phyloP scores from a whole-genome alignment of 2,797 vertebrate species.

The Tenualosa ilisha region DNA sequence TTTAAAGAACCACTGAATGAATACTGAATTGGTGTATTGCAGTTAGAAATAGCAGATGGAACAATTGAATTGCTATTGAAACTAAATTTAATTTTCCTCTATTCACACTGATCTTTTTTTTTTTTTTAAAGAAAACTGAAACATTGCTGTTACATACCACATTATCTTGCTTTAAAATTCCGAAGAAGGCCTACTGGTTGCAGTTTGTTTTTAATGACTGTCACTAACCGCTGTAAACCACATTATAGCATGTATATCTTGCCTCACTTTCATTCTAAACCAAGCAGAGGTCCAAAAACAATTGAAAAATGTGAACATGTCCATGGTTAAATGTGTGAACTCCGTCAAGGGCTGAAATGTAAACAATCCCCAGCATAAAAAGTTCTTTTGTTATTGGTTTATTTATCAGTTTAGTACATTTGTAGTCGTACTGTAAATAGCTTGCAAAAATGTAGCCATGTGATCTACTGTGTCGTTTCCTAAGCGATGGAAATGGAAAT shows the following conservation, averaged over 20 bases:
- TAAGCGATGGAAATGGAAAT: conserved; percentile 7
- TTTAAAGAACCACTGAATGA: conserved; percentile 67
- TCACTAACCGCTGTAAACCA: not conserved
- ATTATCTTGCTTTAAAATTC: not conserved
- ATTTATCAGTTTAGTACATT: not conserved
- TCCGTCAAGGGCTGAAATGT: not conserved
- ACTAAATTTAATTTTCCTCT: not conserved
- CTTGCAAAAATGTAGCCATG: conserved; percentile 23
- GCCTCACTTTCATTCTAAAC: not conserved
- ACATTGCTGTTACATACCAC: not conserved
- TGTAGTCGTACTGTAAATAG: not conserved
- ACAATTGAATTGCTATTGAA: not conserved
- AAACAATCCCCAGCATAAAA: not conserved
- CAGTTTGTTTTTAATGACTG: not conserved
- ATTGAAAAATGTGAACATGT: conserved; percentile 1
- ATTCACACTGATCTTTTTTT: not conserved
- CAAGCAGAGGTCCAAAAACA: not conserved
- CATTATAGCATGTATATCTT: not conserved
- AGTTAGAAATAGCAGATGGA: not conserved
- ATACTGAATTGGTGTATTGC: conserved; percentile 41
- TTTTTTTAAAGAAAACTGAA: not conserved
- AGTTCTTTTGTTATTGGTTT: not conserved
- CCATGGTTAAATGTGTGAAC: not conserved
- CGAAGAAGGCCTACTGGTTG: not conserved
- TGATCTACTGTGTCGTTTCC: conserved; percentile 28